Evolutionary conservation across 92 coral and sea anemone genomes (phyloP).

Genomic region (Muricea muricata): DNA sequence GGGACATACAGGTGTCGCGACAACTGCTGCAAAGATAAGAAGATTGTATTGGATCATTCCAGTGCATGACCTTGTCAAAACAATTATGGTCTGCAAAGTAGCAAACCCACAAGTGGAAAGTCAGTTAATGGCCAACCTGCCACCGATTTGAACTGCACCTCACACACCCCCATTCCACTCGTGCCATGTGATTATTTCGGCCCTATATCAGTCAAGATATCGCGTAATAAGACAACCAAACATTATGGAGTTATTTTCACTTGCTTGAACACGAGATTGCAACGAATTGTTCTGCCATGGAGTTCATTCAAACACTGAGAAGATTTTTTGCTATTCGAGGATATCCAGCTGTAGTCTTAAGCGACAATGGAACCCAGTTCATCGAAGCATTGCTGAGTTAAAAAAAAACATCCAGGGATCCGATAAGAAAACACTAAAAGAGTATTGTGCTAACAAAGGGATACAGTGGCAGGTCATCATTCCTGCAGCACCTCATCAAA

Average conservation of each 20-base stretch:
- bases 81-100: too few species aligned
- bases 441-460: slow-evolving; percentile 41
- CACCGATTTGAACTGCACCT: too few species aligned
- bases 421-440: slow-evolving; percentile 26
- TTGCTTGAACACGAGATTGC: slow-evolving; percentile 65
- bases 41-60: too few species aligned
- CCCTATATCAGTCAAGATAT: slow-evolving; percentile 55
- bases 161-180: too few species aligned
- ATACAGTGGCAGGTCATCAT: slow-evolving; percentile 37
- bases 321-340: slow-evolving; percentile 47
- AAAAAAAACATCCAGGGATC: slow-evolving; percentile 39
- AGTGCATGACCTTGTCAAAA: too few species aligned
- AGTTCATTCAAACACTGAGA: slow-evolving; percentile 44
- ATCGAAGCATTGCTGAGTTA: slow-evolving; percentile 56
- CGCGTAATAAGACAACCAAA: slow-evolving; percentile 60
- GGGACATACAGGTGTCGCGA: too few species aligned
- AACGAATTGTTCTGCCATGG: slow-evolving; percentile 43
- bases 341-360: slow-evolving; percentile 44
- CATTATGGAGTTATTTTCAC: slow-evolving; percentile 70
- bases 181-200: slow-evolving; percentile 66
- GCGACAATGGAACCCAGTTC: slow-evolving; percentile 53
- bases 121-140: too few species aligned
- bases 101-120: too few species aligned
- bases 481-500: slow-evolving; percentile 57
- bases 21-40: too few species aligned